phyloP scores from a whole-genome alignment of 2,113 vertebrate species.

The Mormyrus lacerda region DNA sequence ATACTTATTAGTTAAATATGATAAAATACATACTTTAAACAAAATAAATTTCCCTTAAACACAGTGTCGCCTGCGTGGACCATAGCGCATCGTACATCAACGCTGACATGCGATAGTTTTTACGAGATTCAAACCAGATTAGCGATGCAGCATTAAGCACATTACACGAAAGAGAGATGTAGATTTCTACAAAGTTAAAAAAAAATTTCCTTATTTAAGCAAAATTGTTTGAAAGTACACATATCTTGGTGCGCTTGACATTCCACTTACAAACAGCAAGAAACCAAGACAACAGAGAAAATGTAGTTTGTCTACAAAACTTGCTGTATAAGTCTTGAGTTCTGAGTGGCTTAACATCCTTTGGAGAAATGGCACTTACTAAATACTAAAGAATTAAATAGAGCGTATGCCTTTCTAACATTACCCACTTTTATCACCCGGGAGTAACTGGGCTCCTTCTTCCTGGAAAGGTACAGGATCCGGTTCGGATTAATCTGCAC shows the following conservation, averaged over 20 bases:
- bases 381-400: neutral
- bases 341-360: neutral
- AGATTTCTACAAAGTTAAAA: neutral
- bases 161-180: constrained; percentile 3
- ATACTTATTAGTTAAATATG: constrained; percentile 15
- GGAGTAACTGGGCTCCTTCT: neutral
- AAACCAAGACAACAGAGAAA: neutral
- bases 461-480: neutral
- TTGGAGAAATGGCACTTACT: constrained; percentile 4
- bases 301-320: neutral
- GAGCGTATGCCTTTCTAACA: neutral
- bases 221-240: neutral
- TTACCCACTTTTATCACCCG: neutral
- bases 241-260: neutral
- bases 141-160: constrained; percentile 19
- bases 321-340: neutral
- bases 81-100: neutral
- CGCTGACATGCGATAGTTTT: neutral
- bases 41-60: constrained; percentile 10
- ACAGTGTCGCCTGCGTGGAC: neutral
- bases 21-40: constrained; percentile 12
- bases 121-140: constrained; percentile 1
- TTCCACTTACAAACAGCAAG: neutral
- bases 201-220: neutral
- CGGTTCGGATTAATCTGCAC: neutral